Percentiles rank a stretch among this genome's conserved stretches.
These are phyloP conservation scores for Petrocephalus schoutedeni DNA, from an alignment of 2,797 vertebrate species.

Conservation along the genomic window DNA sequence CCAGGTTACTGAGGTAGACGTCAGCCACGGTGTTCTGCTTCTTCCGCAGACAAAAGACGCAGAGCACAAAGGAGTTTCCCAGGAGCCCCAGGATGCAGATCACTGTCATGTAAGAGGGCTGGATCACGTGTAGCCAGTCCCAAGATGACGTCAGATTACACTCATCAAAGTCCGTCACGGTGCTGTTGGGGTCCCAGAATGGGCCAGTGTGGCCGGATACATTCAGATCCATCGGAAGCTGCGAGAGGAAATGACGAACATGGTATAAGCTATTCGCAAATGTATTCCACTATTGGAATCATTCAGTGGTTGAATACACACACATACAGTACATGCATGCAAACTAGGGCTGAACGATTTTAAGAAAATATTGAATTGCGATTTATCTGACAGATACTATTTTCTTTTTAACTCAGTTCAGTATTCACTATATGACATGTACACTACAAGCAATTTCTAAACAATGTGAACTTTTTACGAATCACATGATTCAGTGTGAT, in stretches of 20 bases:
- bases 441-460: too few relatives aligned
- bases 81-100: constrained; percentile 67
- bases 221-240: constrained; percentile 29
- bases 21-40: constrained; percentile 72
- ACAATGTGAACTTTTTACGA: too few relatives aligned
- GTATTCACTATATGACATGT: too few relatives aligned
- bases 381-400: too few relatives aligned
- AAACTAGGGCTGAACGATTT: neutral
- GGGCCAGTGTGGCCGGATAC: neutral
- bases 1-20: constrained; percentile 81
- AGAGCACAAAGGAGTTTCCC: constrained; percentile 77
- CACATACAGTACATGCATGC: neutral
- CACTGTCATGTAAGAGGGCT: constrained; percentile 74
- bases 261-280: neutral
- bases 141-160: constrained; percentile 54
- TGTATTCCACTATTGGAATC: neutral
- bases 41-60: constrained; percentile 69
- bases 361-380: too few relatives aligned
- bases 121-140: constrained; percentile 64
- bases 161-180: constrained; percentile 15
- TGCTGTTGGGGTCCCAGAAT: constrained; percentile 25
- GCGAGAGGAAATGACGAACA: neutral
- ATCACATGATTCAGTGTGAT: too few relatives aligned
- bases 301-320: neutral
- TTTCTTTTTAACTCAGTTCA: too few relatives aligned